These are phyloP conservation scores for Branchellion lobata DNA, from an alignment of 2,888 invertebrate species.

Conservation along the genomic window DNA sequence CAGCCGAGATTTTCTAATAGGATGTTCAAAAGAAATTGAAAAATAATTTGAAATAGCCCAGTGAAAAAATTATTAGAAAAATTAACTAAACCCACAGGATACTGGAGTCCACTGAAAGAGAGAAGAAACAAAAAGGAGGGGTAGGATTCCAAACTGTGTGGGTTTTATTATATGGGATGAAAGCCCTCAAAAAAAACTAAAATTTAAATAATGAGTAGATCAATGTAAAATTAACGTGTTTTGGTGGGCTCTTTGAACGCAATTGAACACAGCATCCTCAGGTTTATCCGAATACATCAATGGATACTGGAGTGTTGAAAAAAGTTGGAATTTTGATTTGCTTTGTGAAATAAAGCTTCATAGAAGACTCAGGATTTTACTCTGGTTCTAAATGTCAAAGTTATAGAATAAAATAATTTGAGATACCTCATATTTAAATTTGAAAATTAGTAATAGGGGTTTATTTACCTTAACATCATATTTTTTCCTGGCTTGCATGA, in stretches of 20 bases:
- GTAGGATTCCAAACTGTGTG: constrained; percentile 58
- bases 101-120: constrained; percentile 62
- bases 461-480: too few species aligned
- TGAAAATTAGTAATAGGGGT: too few species aligned
- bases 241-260: constrained; percentile 64
- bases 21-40: too few species aligned
- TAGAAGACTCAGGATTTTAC: too few species aligned
- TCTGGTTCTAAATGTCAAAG: too few species aligned
- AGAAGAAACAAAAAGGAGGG: constrained; percentile 61
- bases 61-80: too few species aligned
- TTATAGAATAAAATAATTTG: too few species aligned
- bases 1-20: constrained; percentile 49
- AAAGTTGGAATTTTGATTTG: neutral
- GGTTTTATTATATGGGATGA: constrained; percentile 38
- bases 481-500: constrained; percentile 59
- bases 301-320: constrained; percentile 59
- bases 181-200: neutral
- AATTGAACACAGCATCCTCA: constrained; percentile 61
- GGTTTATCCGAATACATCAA: constrained; percentile 62
- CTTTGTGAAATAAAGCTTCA: constrained; percentile 50
- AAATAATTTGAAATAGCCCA: too few species aligned
- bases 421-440: too few species aligned
- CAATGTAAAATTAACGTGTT: constrained; percentile 60
- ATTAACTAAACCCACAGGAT: constrained; percentile 59
- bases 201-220: neutral